These are phyloP conservation scores for Orchestia grillus DNA, from an alignment of 1,140 invertebrate species.

Conservation along the genomic window DNA sequence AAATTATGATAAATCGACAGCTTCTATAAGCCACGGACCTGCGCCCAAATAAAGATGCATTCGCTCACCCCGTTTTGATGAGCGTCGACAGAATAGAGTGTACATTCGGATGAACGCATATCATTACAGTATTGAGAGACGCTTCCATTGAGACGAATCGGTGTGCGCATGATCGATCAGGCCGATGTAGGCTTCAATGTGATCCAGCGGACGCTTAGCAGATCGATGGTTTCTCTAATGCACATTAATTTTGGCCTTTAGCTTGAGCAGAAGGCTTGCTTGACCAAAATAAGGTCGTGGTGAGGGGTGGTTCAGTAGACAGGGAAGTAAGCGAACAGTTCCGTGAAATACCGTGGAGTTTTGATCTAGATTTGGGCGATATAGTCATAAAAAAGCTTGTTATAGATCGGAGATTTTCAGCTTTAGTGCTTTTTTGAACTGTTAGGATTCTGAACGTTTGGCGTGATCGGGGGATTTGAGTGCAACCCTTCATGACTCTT, in stretches of 20 bases:
- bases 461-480: too few relatives aligned
- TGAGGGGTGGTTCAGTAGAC: too few relatives aligned
- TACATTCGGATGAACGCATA: background rate
- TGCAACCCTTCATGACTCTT: too few relatives aligned
- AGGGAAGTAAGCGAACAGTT: background rate
- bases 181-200: background rate
- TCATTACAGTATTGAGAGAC: slow-evolving; percentile 9
- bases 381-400: background rate
- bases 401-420: background rate
- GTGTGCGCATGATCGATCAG: background rate
- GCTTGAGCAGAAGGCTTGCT: background rate
- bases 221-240: background rate
- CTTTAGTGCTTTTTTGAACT: too few relatives aligned
- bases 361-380: background rate
- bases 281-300: background rate
- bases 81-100: background rate
- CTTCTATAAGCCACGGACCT: background rate
- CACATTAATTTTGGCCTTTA: background rate
- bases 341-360: background rate
- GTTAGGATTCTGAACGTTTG: too few relatives aligned
- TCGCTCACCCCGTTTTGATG: background rate
- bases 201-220: background rate
- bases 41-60: background rate
- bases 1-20: background rate
- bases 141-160: background rate